These are phyloP conservation scores for Potamilus streckersoni DNA, from an alignment of 1,140 invertebrate genomes.

Conservation along the genomic window DNA sequence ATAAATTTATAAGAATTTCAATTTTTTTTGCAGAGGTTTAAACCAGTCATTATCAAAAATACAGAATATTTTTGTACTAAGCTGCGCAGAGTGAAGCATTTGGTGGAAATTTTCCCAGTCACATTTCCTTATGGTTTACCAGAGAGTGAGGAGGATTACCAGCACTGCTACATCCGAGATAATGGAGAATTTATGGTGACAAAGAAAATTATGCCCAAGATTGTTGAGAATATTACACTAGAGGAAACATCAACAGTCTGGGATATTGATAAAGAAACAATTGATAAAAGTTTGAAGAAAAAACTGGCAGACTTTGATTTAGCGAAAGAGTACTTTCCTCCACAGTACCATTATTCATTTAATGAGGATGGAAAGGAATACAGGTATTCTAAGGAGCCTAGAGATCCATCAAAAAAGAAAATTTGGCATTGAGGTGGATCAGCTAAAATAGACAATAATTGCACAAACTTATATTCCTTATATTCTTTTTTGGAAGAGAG, in stretches of 20 bases:
- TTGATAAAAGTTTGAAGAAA: conserved; percentile 76
- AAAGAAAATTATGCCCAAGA: conserved; percentile 22
- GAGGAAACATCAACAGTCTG: conserved; percentile 62
- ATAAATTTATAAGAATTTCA: not conserved
- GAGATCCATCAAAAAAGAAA: no score
- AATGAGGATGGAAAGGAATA: conserved; percentile 54
- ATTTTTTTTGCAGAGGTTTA: conserved; percentile 31
- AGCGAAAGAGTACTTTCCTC: conserved; percentile 45
- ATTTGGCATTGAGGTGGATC: no score
- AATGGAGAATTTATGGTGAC: conserved; percentile 81
- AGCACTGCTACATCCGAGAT: conserved; percentile 78
- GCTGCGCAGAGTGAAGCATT: conserved; percentile 88
- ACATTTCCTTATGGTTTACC: conserved; percentile 86
- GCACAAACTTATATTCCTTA: no score
- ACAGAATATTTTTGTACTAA: conserved; percentile 58
- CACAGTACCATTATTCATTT: conserved; percentile 45
- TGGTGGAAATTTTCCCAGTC: conserved; percentile 84
- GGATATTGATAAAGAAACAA: conserved; percentile 72
- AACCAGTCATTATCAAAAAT: conserved; percentile 45
- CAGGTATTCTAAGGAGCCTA: conserved; percentile 25
- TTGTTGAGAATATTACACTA: conserved; percentile 70
- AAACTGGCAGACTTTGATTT: conserved; percentile 72
- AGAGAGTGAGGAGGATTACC: conserved; percentile 74
- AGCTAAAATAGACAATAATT: no score
- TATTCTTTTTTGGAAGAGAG: no score